Conservation (phyloP, 1,140 invertebrate genomes). For the Hestina assimilis region DNA sequence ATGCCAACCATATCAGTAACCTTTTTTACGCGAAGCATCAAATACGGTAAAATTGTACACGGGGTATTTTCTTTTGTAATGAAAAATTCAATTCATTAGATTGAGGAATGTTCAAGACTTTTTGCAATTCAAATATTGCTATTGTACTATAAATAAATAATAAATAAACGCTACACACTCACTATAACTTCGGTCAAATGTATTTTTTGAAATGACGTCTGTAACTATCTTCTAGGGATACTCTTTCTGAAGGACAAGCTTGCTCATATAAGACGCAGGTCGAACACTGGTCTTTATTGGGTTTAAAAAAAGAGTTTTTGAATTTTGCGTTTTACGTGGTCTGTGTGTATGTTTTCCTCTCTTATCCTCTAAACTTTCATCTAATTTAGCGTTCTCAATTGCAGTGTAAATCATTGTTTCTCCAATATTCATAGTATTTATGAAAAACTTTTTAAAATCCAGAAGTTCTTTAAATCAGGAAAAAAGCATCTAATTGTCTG, state of each 20-base stretch:
- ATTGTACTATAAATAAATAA: too few species aligned
- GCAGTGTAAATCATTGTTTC: slow-evolving; percentile 4
- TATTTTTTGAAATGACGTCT: slow-evolving; percentile 12
- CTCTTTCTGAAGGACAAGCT: slow-evolving; percentile 4
- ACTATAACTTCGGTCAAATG: too few species aligned
- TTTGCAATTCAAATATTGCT: slow-evolving; percentile 27
- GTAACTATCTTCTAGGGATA: slow-evolving; percentile 17
- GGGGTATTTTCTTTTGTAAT: slow-evolving; percentile 28
- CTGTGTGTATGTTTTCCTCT: slow-evolving; percentile 8
- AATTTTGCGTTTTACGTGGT: slow-evolving; percentile 5
- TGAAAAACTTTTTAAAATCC: slow-evolving; percentile 6
- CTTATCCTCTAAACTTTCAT: slow-evolving; percentile 4
- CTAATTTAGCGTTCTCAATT: slow-evolving; percentile 1
- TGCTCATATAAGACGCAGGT: slow-evolving; percentile 20
- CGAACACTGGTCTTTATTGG: slow-evolving; percentile 24
- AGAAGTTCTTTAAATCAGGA: slow-evolving; percentile 12
- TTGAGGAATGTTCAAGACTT: slow-evolving; percentile 26
- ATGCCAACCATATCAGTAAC: slow-evolving; percentile 31
- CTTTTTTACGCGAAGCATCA: slow-evolving; percentile 15
- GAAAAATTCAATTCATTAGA: slow-evolving; percentile 22
- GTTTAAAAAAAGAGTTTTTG: slow-evolving; percentile 23
- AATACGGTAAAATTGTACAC: slow-evolving; percentile 33
- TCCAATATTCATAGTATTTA: slow-evolving; percentile 11
- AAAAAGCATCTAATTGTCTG: slow-evolving; percentile 29
- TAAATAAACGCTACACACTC: too few species aligned